phyloP scores from a whole-genome alignment of 2,797 vertebrate species.

The Dipus sagitta region DNA sequence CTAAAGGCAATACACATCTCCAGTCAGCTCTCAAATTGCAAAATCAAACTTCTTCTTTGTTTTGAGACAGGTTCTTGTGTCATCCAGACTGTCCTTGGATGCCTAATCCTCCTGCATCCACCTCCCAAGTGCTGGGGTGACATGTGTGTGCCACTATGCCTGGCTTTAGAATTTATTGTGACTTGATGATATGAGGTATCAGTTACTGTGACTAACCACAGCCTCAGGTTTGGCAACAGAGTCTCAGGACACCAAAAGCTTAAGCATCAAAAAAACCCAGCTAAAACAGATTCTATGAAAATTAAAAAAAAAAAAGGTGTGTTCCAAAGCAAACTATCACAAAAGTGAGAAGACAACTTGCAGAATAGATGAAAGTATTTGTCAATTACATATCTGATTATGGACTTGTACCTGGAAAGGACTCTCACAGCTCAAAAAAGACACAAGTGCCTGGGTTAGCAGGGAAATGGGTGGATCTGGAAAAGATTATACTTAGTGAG shows the following conservation, averaged over 20 bases:
- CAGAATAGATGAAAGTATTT: neutral
- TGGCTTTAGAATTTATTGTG: neutral
- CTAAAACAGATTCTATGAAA: neutral
- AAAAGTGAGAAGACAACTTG: neutral
- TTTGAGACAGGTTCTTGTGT: too few species aligned
- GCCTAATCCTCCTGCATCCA: neutral
- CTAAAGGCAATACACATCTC: neutral
- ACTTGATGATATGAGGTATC: neutral
- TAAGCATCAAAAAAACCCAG: neutral
- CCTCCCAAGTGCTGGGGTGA: neutral
- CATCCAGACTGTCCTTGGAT: neutral
- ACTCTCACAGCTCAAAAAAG: conserved; percentile 6
- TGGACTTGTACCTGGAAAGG: conserved; percentile 1
- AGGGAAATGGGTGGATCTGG: too few species aligned
- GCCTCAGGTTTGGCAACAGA: too few species aligned
- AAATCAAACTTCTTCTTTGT: neutral
- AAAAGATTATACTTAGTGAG: too few species aligned
- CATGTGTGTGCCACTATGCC: too few species aligned
- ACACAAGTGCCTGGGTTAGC: neutral
- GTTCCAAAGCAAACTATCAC: neutral
- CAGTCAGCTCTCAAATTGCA: neutral
- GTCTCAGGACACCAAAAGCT: neutral
- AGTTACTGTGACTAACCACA: too few species aligned
- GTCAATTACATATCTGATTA: neutral
- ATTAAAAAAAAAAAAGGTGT: neutral